These are phyloP conservation scores for Pristiophorus japonicus DNA, from an alignment of 2,113 vertebrate species.

Conservation along the genomic window DNA sequence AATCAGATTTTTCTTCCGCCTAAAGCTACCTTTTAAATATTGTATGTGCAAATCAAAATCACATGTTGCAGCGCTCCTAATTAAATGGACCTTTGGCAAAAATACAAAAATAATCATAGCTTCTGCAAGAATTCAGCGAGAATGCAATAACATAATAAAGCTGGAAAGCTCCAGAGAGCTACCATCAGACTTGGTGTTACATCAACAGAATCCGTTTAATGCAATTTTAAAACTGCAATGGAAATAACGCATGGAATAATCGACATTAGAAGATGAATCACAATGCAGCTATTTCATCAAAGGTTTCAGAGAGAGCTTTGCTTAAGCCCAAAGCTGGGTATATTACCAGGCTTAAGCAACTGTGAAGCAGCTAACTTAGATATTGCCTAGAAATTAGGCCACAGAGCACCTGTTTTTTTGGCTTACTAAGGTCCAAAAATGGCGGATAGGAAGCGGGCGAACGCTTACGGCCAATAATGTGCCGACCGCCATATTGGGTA, in stretches of 20 bases:
- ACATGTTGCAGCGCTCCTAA: not conserved
- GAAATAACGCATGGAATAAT: not conserved
- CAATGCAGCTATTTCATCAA: not conserved
- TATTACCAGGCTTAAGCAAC: not conserved
- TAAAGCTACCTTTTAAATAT: not conserved
- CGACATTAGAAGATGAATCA: not conserved
- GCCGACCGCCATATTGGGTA: not conserved
- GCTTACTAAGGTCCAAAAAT: too few species aligned
- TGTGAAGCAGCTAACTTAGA: not conserved
- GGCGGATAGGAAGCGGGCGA: not conserved
- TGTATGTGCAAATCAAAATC: not conserved
- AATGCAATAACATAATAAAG: not conserved
- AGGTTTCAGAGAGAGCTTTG: not conserved
- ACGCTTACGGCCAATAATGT: not conserved
- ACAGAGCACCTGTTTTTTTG: not conserved
- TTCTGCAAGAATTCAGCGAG: not conserved
- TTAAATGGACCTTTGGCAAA: not conserved
- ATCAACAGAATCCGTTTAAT: not conserved
- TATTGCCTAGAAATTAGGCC: not conserved
- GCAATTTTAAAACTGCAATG: not conserved
- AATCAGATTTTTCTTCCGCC: not conserved
- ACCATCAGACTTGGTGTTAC: not conserved
- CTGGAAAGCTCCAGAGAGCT: not conserved
- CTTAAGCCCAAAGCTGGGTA: not conserved
- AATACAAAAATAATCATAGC: not conserved